phyloP scores from a whole-genome alignment of 2,888 invertebrate genomes.

The Melanotus villosus region DNA sequence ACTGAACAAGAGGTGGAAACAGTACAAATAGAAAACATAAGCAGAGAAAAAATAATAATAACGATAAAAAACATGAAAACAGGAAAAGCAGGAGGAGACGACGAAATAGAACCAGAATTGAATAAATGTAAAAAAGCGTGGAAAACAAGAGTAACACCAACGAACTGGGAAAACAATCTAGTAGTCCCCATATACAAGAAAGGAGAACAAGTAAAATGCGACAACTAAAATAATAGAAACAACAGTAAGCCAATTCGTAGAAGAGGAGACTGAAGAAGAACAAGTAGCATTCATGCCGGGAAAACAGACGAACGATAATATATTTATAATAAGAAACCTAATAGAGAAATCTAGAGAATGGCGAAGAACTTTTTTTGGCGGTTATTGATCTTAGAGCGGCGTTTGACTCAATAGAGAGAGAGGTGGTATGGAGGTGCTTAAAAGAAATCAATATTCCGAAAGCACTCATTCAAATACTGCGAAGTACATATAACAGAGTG shows the following conservation, averaged over 20 bases:
- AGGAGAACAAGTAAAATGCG: background rate
- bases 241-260: conserved; percentile 5
- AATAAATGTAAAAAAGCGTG: conserved; percentile 9
- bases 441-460: conserved; percentile 22
- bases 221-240: conserved; percentile 19
- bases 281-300: conserved; percentile 16
- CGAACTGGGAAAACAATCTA: conserved; percentile 21
- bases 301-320: conserved; percentile 16
- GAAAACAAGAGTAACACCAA: conserved; percentile 2
- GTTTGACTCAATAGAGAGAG: conserved; percentile 45
- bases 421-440: conserved; percentile 45
- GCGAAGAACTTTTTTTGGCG: conserved; percentile 20
- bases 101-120: conserved; percentile 6
- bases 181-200: conserved; percentile 11
- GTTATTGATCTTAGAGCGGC: conserved; percentile 40
- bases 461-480: conserved; percentile 49
- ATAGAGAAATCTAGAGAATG: conserved; percentile 40
- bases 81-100: conserved; percentile 12
- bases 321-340: conserved; percentile 7
- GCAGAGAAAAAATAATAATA: background rate
- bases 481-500: conserved; percentile 54
- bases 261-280: background rate
- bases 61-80: conserved; percentile 10
- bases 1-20: background rate
- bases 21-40: background rate